Percentiles rank a stretch among this genome's conserved stretches.
phyloP scores from a whole-genome alignment of 2,888 invertebrate species.

The Acronicta aceris region DNA sequence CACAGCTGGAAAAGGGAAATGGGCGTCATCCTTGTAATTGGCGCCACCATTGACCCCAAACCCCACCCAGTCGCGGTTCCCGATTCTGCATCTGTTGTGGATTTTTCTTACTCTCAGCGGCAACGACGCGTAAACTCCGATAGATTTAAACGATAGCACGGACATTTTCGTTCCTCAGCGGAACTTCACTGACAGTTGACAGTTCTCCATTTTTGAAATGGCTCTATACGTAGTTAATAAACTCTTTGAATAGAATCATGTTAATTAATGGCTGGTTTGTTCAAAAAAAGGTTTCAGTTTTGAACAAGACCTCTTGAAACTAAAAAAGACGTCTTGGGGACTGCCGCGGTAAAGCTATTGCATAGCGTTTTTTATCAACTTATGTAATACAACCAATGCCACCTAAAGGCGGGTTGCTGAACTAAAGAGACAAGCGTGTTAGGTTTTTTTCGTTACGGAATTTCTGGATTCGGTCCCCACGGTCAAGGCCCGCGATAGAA shows the following conservation, averaged over 20 bases:
- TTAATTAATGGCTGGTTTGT: slow-evolving; percentile 1
- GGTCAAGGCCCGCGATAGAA: too few relatives aligned
- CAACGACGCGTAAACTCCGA: slow-evolving; percentile 43
- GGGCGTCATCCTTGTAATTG: slow-evolving; percentile 88
- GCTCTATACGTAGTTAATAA: too few relatives aligned
- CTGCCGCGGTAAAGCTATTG: too few relatives aligned
- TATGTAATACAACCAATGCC: too few relatives aligned
- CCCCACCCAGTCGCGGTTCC: slow-evolving; percentile 91
- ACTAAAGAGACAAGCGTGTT: too few relatives aligned
- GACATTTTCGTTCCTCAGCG: slow-evolving; percentile 34
- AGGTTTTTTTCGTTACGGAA: too few relatives aligned
- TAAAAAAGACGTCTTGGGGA: too few relatives aligned
- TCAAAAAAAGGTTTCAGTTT: slow-evolving; percentile 11
- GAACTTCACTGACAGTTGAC: slow-evolving; percentile 12
- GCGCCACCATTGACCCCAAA: slow-evolving; percentile 89
- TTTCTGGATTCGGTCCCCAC: too few relatives aligned
- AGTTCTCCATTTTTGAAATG: slow-evolving; percentile 30
- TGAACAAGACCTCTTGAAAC: neutral
- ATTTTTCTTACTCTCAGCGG: slow-evolving; percentile 54
- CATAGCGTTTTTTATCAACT: too few relatives aligned
- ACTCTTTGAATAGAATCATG: slow-evolving; percentile 5
- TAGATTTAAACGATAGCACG: slow-evolving; percentile 53
- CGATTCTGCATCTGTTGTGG: slow-evolving; percentile 80
- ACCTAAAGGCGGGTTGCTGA: too few relatives aligned
- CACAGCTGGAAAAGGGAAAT: slow-evolving; percentile 91